Evolutionary conservation across 2,797 vertebrate species (phyloP).

Genomic region (Liasis olivaceus): DNA sequence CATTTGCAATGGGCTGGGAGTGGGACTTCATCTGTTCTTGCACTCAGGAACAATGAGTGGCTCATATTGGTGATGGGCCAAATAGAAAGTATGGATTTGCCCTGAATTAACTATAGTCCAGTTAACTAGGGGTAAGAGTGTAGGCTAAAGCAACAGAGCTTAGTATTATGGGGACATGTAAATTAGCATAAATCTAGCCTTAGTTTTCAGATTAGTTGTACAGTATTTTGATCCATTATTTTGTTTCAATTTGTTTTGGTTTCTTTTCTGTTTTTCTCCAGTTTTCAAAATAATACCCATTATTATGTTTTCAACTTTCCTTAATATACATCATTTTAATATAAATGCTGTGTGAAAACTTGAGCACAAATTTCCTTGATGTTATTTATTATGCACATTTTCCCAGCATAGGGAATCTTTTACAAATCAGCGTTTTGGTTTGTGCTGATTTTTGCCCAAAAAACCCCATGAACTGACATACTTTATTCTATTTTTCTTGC

Average conservation of each 20-base stretch:
- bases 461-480: not conserved
- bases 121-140: not conserved
- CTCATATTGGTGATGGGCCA: not conserved
- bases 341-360: not conserved
- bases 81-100: not conserved
- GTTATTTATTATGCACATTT: not conserved
- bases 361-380: not conserved
- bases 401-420: not conserved
- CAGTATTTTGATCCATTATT: not conserved
- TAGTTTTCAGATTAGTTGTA: not conserved
- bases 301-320: not conserved
- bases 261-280: not conserved
- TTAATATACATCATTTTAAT: not conserved
- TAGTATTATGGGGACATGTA: not conserved
- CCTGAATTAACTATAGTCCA: not conserved
- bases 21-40: not conserved
- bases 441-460: not conserved
- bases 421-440: not conserved
- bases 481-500: not conserved
- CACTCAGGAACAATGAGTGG: not conserved
- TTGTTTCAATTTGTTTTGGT: not conserved
- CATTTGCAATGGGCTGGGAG: not conserved
- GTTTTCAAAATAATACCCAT: not conserved
- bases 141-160: no score
- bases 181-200: not conserved